These are phyloP conservation scores for Jacana jacana DNA, from an alignment of 2,113 vertebrate genomes.

Conservation along the genomic window DNA sequence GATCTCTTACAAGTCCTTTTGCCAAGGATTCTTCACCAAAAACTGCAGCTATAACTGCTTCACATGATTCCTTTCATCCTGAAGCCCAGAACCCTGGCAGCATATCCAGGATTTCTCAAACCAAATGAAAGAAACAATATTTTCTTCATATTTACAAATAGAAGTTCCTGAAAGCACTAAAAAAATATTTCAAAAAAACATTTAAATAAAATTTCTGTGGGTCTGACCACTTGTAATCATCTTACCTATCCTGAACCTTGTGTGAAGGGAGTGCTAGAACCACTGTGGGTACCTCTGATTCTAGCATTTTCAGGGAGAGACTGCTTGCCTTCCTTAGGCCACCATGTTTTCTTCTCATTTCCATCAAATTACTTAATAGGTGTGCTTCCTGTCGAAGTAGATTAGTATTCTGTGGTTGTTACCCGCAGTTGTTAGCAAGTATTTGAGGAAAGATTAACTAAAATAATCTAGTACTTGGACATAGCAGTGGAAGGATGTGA, in stretches of 20 bases:
- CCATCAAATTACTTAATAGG: background rate
- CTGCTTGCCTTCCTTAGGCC: background rate
- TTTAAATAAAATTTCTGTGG: background rate
- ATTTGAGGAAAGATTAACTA: background rate
- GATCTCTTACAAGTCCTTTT: background rate
- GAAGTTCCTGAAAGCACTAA: background rate
- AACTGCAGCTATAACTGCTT: background rate
- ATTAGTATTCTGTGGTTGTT: background rate
- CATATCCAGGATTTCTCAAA: background rate
- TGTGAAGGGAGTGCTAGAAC: background rate
- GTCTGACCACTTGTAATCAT: background rate
- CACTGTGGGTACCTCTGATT: background rate
- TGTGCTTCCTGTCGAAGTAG: background rate
- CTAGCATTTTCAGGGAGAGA: background rate
- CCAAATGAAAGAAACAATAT: background rate
- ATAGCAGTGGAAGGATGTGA: background rate
- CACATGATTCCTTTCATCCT: background rate
- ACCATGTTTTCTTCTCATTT: background rate
- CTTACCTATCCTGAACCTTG: background rate
- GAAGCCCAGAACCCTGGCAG: background rate
- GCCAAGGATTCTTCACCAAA: background rate
- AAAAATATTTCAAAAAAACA: background rate
- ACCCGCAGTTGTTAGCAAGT: background rate
- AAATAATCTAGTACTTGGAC: background rate
- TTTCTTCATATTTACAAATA: background rate